A percentile compares a stretch with the other conserved stretches of the same genome.
Conservation (phyloP, 2,797 vertebrate genomes). For the Chaenodraco wilsoni region DNA sequence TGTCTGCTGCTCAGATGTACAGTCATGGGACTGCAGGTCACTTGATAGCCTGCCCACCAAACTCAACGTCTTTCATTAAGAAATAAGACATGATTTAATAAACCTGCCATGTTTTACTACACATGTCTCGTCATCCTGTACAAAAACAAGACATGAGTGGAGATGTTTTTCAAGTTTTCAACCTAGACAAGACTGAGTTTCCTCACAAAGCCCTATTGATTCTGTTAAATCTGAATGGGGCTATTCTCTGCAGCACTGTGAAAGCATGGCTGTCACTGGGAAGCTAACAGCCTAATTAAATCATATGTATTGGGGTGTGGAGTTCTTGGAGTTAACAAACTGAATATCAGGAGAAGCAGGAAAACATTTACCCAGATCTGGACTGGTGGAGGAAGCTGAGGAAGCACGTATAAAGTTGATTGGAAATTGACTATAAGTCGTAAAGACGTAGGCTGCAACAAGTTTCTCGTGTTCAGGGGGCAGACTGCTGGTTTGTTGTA, state of each 20-base stretch:
- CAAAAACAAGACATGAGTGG: neutral
- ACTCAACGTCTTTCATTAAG: conserved; percentile 72
- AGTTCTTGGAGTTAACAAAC: conserved; percentile 40
- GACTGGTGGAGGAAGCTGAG: neutral
- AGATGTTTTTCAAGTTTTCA: neutral
- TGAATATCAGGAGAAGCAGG: conserved; percentile 39
- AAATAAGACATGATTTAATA: conserved; percentile 57
- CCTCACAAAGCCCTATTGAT: conserved; percentile 14
- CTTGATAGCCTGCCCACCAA: conserved; percentile 57
- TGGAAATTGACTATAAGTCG: neutral
- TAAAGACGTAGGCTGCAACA: neutral
- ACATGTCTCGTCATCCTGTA: neutral
- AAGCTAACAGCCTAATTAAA: conserved; percentile 53
- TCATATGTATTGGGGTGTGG: conserved; percentile 52
- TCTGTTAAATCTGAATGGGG: conserved; percentile 28
- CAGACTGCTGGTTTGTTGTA: conserved; percentile 8
- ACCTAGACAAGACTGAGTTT: neutral
- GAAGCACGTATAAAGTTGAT: neutral
- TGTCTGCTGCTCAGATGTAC: neutral
- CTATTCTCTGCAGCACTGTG: conserved; percentile 25
- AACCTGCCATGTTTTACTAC: conserved; percentile 28
- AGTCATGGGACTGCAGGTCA: conserved; percentile 76
- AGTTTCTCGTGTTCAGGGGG: neutral
- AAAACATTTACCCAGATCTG: conserved; percentile 30
- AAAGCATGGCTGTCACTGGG: conserved; percentile 12